phyloP scores from a whole-genome alignment of 2,797 vertebrate species.

The Aselliscus stoliczkanus region DNA sequence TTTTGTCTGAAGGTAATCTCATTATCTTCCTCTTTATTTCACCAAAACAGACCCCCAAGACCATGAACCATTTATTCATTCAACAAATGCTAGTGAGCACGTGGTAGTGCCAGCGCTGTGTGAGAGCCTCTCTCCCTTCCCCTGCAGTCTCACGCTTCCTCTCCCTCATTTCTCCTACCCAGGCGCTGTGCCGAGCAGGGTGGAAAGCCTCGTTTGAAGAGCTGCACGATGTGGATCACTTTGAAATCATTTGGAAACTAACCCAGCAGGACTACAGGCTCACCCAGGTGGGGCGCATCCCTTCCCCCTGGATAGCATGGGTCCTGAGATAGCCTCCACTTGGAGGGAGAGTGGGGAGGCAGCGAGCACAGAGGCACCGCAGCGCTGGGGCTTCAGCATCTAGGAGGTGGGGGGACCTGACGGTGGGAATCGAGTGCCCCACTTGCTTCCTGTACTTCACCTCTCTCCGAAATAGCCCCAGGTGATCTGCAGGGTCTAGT shows the following conservation, averaged over 20 bases:
- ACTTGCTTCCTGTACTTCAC: neutral
- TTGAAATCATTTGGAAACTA: conserved; percentile 81
- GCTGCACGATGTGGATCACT: conserved; percentile 77
- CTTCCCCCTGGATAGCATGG: rapidly evolving
- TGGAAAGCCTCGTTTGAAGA: conserved; percentile 74
- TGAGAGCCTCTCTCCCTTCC: neutral
- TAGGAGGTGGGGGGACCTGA: neutral
- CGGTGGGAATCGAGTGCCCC: rapidly evolving
- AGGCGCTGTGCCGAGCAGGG: conserved; percentile 65
- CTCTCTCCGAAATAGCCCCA: neutral
- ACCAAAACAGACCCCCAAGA: neutral
- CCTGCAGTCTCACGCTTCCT: rapidly evolving
- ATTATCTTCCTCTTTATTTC: neutral
- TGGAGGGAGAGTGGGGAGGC: rapidly evolving
- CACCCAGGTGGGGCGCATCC: conserved; percentile 75
- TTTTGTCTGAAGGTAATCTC: rapidly evolving
- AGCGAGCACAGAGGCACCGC: neutral
- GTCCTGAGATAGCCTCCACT: rapidly evolving
- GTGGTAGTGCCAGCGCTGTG: rapidly evolving
- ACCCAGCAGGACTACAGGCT: conserved; percentile 67
- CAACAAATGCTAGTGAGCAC: neutral
- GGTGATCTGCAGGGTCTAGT: neutral
- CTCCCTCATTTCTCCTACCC: rapidly evolving
- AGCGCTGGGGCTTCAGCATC: too few species aligned
- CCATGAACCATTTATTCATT: neutral